These are phyloP conservation scores for Sepioteuthis lessoniana DNA, from an alignment of 2,888 invertebrate species.

Conservation along the genomic window DNA sequence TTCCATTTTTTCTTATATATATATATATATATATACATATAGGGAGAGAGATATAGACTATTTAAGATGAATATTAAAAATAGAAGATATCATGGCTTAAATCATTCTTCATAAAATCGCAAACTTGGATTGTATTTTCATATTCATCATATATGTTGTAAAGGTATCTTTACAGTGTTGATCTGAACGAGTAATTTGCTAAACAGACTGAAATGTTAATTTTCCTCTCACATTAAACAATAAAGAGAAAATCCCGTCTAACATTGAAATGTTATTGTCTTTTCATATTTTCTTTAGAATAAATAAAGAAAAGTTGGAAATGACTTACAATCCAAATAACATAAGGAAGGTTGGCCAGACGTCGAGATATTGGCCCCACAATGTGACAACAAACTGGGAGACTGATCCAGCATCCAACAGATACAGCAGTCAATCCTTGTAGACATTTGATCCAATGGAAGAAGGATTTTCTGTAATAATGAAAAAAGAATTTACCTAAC, in stretches of 20 bases:
- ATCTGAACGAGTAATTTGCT: too few species aligned
- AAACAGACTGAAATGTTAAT: too few species aligned
- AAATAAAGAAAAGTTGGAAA: background rate
- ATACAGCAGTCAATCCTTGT: slow-evolving; percentile 54
- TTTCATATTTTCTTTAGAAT: background rate
- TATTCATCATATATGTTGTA: too few species aligned
- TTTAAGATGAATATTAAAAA: too few species aligned
- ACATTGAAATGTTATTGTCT: background rate
- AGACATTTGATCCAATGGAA: slow-evolving; percentile 61
- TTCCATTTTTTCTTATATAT: too few species aligned
- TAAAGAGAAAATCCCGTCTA: background rate
- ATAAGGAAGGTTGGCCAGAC: slow-evolving; percentile 89
- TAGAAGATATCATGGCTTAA: too few species aligned
- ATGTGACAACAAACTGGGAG: slow-evolving; percentile 50
- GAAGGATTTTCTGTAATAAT: slow-evolving; percentile 56
- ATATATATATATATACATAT: too few species aligned
- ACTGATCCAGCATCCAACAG: slow-evolving; percentile 55
- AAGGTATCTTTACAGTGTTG: too few species aligned
- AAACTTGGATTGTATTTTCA: too few species aligned
- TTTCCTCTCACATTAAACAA: too few species aligned
- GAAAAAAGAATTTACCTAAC: slow-evolving; percentile 36
- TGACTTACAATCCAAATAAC: slow-evolving; percentile 84
- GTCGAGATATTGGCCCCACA: slow-evolving; percentile 79
- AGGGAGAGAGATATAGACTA: too few species aligned
- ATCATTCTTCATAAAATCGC: too few species aligned